Evolutionary conservation across 2,797 vertebrate genomes (phyloP).

Genomic region (Myotis daubentonii): DNA sequence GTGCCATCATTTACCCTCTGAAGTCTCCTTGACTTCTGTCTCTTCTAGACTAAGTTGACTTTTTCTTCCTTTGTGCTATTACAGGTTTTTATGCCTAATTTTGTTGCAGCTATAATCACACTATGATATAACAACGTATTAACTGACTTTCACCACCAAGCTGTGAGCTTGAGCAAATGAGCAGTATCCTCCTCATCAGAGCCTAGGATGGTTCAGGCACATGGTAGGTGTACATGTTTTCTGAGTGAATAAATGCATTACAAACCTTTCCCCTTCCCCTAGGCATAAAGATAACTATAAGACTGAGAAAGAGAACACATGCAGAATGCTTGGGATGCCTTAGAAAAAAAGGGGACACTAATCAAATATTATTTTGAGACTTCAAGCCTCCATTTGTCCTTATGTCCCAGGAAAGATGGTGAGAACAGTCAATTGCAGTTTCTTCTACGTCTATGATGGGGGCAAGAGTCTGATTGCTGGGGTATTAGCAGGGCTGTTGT

Average conservation of each 20-base stretch:
- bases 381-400: neutral
- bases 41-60: neutral
- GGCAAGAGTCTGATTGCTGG: neutral
- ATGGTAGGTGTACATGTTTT: neutral
- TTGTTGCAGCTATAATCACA: neutral
- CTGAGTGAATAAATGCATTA: conserved; percentile 2
- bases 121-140: neutral
- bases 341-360: neutral
- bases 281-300: conserved; percentile 58
- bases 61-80: neutral
- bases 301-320: conserved; percentile 62
- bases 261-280: conserved; percentile 33
- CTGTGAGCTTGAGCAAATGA: neutral
- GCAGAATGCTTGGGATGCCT: conserved; percentile 65
- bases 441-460: neutral
- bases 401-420: neutral
- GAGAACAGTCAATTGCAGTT: neutral
- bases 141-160: neutral
- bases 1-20: neutral
- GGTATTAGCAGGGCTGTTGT: conserved; percentile 21
- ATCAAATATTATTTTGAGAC: conserved; percentile 71
- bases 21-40: neutral
- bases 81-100: neutral
- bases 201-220: neutral
- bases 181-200: neutral